Conservation (phyloP, 2,888 invertebrate genomes). For the Perizoma flavofasciatum region DNA sequence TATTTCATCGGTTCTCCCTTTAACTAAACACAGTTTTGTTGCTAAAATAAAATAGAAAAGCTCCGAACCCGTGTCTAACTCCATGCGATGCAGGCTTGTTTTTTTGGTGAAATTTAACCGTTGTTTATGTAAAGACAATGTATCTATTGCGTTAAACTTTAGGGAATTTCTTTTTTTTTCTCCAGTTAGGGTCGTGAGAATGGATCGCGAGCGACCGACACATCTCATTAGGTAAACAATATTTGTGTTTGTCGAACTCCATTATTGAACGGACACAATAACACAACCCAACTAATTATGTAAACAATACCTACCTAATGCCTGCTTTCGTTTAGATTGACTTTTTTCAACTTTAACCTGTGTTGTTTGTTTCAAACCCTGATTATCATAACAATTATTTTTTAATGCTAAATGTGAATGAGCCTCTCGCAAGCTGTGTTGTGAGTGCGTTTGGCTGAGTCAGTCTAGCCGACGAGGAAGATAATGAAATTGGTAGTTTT, state of each 20-base stretch:
- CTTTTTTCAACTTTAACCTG: slow-evolving; percentile 23
- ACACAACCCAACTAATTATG: slow-evolving; percentile 39
- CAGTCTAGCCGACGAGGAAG: not conserved
- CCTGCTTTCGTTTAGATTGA: slow-evolving; percentile 17
- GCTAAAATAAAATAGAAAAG: not conserved
- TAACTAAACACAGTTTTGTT: too few species aligned
- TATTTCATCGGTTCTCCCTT: too few species aligned
- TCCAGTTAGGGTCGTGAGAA: slow-evolving; percentile 74
- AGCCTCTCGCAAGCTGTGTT: not conserved
- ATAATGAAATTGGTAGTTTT: too few species aligned
- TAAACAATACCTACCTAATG: slow-evolving; percentile 21
- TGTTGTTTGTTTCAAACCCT: slow-evolving; percentile 10
- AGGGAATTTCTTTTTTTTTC: slow-evolving; percentile 71
- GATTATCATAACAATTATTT: slow-evolving; percentile 14
- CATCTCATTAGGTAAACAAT: slow-evolving; percentile 76
- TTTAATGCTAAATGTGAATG: slow-evolving; percentile 12
- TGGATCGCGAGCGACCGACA: slow-evolving; percentile 68
- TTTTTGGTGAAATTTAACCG: slow-evolving; percentile 69
- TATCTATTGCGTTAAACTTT: slow-evolving; percentile 75
- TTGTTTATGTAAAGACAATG: slow-evolving; percentile 78
- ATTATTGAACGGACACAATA: slow-evolving; percentile 34
- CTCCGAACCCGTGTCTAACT: slow-evolving; percentile 36
- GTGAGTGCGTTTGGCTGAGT: not conserved
- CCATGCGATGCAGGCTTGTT: slow-evolving; percentile 48
- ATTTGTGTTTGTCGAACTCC: slow-evolving; percentile 57